Percentiles rank a stretch among this genome's conserved stretches.
Conservation (phyloP, 1,140 invertebrate species). For the Listronotus bonariensis region DNA sequence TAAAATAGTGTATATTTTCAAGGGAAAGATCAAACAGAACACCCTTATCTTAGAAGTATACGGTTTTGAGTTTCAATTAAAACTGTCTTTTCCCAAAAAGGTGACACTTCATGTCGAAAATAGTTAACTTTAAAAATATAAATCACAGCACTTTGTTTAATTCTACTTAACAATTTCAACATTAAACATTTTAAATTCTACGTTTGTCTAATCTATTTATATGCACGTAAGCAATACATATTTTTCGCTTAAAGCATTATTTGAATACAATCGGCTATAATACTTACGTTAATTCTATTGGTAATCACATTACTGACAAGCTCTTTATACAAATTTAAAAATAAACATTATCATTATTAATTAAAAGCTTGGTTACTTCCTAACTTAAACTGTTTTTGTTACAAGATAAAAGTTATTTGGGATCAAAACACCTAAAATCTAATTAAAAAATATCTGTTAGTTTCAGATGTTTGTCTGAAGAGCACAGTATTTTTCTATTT, state of each 20-base stretch:
- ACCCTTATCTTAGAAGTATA: background rate
- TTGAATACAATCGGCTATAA: background rate
- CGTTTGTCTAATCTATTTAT: conserved; percentile 1
- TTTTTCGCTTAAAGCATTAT: background rate
- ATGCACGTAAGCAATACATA: background rate
- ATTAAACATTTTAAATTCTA: background rate
- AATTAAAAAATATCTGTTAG: too few species aligned
- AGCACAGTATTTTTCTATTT: too few species aligned
- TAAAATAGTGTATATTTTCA: conserved; percentile 22
- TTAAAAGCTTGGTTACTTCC: too few species aligned
- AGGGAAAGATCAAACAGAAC: conserved; percentile 13
- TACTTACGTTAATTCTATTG: background rate
- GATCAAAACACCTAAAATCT: too few species aligned
- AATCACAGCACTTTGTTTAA: conserved; percentile 28
- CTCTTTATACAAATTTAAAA: conserved; percentile 1
- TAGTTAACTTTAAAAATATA: background rate
- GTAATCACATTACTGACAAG: conserved; percentile 34
- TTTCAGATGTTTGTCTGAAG: too few species aligned
- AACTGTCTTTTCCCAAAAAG: background rate
- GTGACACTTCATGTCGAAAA: background rate
- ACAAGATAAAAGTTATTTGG: too few species aligned
- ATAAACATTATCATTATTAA: background rate
- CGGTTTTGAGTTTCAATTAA: background rate
- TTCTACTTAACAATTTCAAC: conserved; percentile 1
- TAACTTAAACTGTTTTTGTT: too few species aligned